Base-by-base conservation (phyloP, 2,113 vertebrate genomes). In the Abramis brama region DNA sequence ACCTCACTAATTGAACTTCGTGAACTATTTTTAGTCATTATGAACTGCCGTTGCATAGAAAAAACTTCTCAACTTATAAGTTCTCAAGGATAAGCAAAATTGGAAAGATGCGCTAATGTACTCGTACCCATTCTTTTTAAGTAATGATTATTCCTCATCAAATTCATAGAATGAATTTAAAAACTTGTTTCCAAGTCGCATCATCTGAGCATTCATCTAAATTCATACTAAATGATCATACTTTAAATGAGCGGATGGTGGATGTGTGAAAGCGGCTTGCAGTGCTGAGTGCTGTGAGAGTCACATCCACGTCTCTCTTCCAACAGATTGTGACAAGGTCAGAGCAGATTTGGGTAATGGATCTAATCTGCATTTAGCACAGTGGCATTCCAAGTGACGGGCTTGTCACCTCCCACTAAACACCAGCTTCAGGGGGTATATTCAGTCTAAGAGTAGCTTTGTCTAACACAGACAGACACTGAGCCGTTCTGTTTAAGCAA, bases 291-390 rank as follows among this genome's bases (percentile, higher is more conserved):
- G 73, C 70, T 47, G 4, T 43, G 50, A 73, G 25, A 76, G 71
- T 60, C 79, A 78, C 60, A 64, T 78, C 47, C 77, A 47, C 71
- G 57, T 52, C 64, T 87, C 64, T 68, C 70, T 57, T 83, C 19
- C 79, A 78, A 81, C 23, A 43, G 39, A 57, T 77, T n/a, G 86
- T 82, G 89, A 90, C 90, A 89, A 91, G 90, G 88, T 93, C 87
- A 88, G 83, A 91, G 93, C 87, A 87, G 91, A 91, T 91, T 77
- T 50, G 23, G 57, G 75, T 91, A 92, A 94, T 93, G 89, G 92
- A 91, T 92, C 64, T 84, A 89, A 93, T 88, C 91, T 89, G 86
- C 89, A 89, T 92, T 93, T 91, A 92, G 89, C 88, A 77, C 74
- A 62, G 88, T 68, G 82, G 87, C 91, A 92, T 90, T 79, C 85